Evolutionary conservation across 1,140 invertebrate species (phyloP), one percentile per base, ranked within the genome.

Genomic region (Rhysida immarginata): DNA sequence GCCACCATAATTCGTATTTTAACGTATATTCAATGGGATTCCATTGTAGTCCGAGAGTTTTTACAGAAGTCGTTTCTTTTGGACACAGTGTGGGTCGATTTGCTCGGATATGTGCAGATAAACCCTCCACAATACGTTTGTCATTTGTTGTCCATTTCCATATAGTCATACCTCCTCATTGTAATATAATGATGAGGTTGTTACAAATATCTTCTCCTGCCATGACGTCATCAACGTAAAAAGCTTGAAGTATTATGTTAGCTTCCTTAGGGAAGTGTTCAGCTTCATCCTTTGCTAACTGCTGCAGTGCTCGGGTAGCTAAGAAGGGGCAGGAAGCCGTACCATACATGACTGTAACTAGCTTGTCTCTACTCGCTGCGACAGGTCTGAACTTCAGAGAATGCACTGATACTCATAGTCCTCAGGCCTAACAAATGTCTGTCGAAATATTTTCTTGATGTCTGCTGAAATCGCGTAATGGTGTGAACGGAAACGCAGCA

Each of bases 221-320:
- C 23, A 72, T 42, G 1, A 70, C 48, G 61, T 75, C 73, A 58
- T 77, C 74, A 13, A 71, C 66, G 26, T 63, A 64, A 21, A 62
- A 55, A 25, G 60, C 56, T 13, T 50, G 11, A 5, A 20, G 27
- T 3, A 61, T 5, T 24, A 55, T 26, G 23, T 53, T 20, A n/a
- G 55, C 24, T 0, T 57, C 64, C 45, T 55, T 16, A n/a, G n/a
- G 60, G 62, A 59, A 61, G 65, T 8, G 60, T 57, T 1, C 59
- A 8, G 20, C 54, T 54, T 58, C 67, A 64, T 26, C 66, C 62
- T 45, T 64, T 52, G 66, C 66, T 11, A 73, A 25, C 52, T 63
- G 51, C 20, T 63, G 53, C 13, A 72, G 55, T 18, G 54, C 63
- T 29, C 66, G 54, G 13, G 60, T 68, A 1, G 68, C 65, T 41